Conservation (phyloP, 2,113 vertebrate species). For the Mohoua ochrocephala region DNA sequence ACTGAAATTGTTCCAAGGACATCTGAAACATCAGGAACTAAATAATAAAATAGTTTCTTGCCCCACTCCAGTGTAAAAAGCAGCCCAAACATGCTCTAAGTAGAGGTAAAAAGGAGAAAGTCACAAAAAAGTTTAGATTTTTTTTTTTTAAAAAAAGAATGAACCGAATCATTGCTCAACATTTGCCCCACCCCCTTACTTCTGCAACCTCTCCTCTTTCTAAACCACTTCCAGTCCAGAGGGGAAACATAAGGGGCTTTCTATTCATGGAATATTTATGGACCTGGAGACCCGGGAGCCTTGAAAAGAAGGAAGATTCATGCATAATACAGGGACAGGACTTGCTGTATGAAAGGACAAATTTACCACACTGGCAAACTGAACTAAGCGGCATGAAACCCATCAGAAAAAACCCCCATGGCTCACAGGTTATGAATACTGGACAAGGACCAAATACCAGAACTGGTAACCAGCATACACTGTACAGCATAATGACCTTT, state of each 20-base stretch:
- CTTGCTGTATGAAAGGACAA: neutral
- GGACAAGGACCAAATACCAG: neutral
- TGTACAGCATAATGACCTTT: neutral
- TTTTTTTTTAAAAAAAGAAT: neutral
- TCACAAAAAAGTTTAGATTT: neutral
- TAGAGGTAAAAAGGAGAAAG: neutral
- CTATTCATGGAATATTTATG: conserved; percentile 53
- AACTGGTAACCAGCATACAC: neutral
- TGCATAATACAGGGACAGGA: conserved; percentile 33
- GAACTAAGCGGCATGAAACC: neutral
- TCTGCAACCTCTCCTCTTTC: neutral
- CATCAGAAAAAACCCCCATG: neutral
- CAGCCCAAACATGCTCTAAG: neutral
- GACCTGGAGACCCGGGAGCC: neutral
- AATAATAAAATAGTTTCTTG: neutral
- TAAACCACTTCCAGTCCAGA: neutral
- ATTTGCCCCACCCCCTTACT: neutral
- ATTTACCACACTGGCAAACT: neutral
- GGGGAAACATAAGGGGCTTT: conserved; percentile 18
- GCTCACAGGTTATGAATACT: neutral
- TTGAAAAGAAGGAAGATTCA: conserved; percentile 26
- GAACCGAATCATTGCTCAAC: neutral
- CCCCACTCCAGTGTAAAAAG: neutral
- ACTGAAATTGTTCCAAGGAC: neutral
- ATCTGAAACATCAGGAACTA: neutral